phyloP scores from a whole-genome alignment of 2,797 vertebrate genomes.

The Eidolon dupreanum region DNA sequence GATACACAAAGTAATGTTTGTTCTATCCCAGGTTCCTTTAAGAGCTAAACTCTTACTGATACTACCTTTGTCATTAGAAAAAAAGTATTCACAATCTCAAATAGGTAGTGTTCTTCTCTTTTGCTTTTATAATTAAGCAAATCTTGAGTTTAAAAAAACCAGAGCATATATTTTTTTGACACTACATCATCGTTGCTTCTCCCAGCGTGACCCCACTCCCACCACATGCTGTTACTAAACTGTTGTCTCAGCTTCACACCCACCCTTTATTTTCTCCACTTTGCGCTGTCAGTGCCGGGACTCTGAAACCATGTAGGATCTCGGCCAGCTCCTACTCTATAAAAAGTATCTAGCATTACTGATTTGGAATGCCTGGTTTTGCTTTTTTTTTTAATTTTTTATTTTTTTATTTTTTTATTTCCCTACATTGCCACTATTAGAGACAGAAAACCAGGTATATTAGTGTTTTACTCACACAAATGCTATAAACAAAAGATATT shows the following conservation, averaged over 20 bases:
- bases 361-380: background rate
- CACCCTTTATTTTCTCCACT: background rate
- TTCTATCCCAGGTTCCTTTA: background rate
- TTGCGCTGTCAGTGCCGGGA: background rate
- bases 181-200: slow-evolving; percentile 64
- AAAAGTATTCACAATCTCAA: background rate
- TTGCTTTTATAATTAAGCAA: slow-evolving; percentile 32
- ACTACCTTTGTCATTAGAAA: background rate
- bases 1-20: background rate
- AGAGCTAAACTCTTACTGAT: background rate
- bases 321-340: background rate
- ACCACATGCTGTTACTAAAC: background rate
- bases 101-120: background rate
- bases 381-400: background rate
- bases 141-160: background rate
- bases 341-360: background rate
- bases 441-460: slow-evolving; percentile 57
- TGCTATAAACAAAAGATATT: slow-evolving; percentile 42
- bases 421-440: slow-evolving; percentile 30
- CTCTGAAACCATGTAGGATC: background rate
- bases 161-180: slow-evolving; percentile 70
- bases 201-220: background rate
- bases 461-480: slow-evolving; percentile 53
- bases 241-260: background rate
- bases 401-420: background rate